Base-by-base conservation (phyloP, 1,140 invertebrate genomes). In the Danaus plexippus region DNA sequence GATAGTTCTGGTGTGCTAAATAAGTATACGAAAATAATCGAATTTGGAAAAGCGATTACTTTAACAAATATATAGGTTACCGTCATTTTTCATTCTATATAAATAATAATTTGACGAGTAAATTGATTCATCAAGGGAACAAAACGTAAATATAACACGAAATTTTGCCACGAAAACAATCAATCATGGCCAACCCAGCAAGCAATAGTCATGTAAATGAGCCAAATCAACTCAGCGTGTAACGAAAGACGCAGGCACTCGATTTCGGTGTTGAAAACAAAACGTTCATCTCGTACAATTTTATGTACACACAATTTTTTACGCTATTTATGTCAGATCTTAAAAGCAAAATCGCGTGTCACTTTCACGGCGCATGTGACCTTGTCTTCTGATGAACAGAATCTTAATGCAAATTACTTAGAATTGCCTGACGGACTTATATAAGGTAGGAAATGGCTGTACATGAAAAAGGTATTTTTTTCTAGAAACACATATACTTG, bases 171-270 rank as follows among this genome's bases (percentile, higher is more conserved):
- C 10, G 43, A 11, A 49, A 55, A 40, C 40, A 11, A 51, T 55
- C 13, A 51, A 52, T 55, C 48, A 51, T 60, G 48, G 52, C 47
- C 48, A 55, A 18, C 48, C 53, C 50, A 60, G 47, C 52, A 41
- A 52, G 47, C 52, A 49, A 60, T 60, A 54, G 58, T 55, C 58
- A 60, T 60, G 58, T 45, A 60, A 60, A 60, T 60, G 46, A 60
- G 53, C 43, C n/a, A 55, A 59, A 60, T 60, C 53, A 54, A 60
- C 47, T 43, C 48, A 60, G 11, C 58, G 58, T 52, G 48, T 55
- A 60, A 54, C 52, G 53, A 58, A 58, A 60, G 52, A 55, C 52
- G 58, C 58, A 55, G 48, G 52, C 58, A 60, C 58, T 55, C 48
- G 48, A 60, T 54, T 54, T 51, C 53, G 47, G 13, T 22, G 53